phyloP scores from a whole-genome alignment of 2,113 vertebrate species.

The Dipodomys spectabilis region DNA sequence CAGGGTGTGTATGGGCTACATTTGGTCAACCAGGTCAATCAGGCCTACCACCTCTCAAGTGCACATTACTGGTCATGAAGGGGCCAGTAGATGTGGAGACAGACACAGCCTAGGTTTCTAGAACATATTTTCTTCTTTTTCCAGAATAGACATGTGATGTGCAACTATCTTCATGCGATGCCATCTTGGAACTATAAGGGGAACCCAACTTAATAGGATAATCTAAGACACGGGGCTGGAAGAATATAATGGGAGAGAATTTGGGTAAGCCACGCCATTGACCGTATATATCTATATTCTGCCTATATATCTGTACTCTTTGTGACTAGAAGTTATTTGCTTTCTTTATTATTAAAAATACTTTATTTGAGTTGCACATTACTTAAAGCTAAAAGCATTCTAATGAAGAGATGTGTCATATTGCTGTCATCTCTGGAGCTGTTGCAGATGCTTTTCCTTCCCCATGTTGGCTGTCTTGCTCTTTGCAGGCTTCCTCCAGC shows the following conservation, averaged over 20 bases:
- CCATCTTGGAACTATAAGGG: not conserved
- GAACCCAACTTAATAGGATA: not conserved
- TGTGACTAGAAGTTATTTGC: not conserved
- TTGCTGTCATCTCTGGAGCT: not conserved
- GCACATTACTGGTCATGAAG: not conserved
- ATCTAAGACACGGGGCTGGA: not conserved
- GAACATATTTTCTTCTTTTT: not conserved
- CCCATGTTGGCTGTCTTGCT: not conserved
- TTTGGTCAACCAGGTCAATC: not conserved
- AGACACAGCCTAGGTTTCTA: not conserved
- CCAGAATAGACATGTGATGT: not conserved
- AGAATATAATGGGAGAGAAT: not conserved
- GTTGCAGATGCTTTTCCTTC: not conserved
- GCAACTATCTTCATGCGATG: not conserved
- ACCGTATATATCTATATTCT: not conserved
- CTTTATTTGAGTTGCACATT: not conserved
- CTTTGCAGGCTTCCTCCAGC: no score
- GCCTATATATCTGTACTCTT: not conserved
- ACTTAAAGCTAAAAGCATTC: not conserved
- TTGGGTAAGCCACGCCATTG: not conserved
- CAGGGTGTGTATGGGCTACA: rapidly evolving
- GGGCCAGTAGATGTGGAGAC: not conserved
- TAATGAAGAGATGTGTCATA: not conserved
- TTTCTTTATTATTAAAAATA: not conserved
- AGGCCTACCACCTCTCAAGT: not conserved